Conservation (phyloP, 2,113 vertebrate species). For the Trinectes maculatus region DNA sequence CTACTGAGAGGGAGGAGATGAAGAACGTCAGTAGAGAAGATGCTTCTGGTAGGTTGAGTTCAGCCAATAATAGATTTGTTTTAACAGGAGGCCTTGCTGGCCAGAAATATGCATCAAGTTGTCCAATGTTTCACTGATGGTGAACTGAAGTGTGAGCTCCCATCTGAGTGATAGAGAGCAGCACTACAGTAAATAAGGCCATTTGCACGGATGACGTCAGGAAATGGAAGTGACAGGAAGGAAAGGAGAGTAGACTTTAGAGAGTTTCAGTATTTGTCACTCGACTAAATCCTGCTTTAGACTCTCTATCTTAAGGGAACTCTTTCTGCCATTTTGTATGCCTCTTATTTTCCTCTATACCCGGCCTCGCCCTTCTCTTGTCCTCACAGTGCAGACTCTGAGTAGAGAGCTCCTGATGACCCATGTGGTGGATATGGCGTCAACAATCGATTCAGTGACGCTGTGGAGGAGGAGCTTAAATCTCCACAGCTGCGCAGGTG, state of each 20-base stretch:
- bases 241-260: conserved; percentile 27
- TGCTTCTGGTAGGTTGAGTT: conserved; percentile 32
- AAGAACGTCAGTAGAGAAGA: conserved; percentile 9
- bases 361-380: conserved; percentile 1
- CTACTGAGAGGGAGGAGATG: conserved; percentile 7
- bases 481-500: conserved; percentile 95
- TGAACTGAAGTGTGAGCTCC: conserved; percentile 34
- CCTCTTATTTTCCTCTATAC: conserved; percentile 6
- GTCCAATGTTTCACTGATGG: conserved; percentile 34
- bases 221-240: conserved; percentile 28
- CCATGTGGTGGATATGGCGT: conserved; percentile 86
- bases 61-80: conserved; percentile 11
- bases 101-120: conserved; percentile 29
- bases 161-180: conserved; percentile 58
- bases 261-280: conserved; percentile 12
- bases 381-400: conserved; percentile 86
- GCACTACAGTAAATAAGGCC: conserved; percentile 67
- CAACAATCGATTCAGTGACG: conserved; percentile 81
- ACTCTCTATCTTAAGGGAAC: background rate
- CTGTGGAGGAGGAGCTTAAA: conserved; percentile 88
- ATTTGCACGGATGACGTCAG: conserved; percentile 44
- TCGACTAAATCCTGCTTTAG: conserved; percentile 8
- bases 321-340: background rate
- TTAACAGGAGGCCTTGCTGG: background rate
- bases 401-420: conserved; percentile 85